Evolutionary conservation across 1,140 invertebrate genomes (phyloP).

Genomic region (Frieseomelitta varia): DNA sequence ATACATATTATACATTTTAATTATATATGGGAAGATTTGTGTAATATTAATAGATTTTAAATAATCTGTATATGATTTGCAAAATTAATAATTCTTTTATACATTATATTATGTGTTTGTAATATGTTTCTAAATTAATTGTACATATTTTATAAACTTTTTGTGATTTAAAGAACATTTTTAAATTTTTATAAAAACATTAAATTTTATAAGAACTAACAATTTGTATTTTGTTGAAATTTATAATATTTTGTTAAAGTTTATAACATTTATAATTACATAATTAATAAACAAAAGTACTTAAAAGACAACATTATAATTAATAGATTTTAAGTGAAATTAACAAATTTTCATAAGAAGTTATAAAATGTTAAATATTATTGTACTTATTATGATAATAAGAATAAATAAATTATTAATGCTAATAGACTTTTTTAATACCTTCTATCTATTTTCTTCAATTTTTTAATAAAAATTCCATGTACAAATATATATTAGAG

Average conservation of each 20-base stretch:
- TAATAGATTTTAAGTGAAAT: conserved; percentile 24
- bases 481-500: background rate
- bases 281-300: conserved; percentile 34
- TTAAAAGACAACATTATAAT: conserved; percentile 35
- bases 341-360: conserved; percentile 42
- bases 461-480: conserved; percentile 1
- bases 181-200: background rate
- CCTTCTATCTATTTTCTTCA: background rate
- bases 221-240: conserved; percentile 9
- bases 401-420: conserved; percentile 42
- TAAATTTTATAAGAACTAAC: conserved; percentile 25
- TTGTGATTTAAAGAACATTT: background rate
- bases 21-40: background rate
- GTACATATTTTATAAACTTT: conserved; percentile 13
- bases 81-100: background rate
- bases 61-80: background rate
- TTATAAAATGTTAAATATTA: conserved; percentile 42
- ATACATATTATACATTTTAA: background rate
- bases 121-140: conserved; percentile 6
- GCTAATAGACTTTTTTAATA: background rate
- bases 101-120: background rate
- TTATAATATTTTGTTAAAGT: conserved; percentile 7
- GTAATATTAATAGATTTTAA: conserved; percentile 12
- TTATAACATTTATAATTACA: background rate
- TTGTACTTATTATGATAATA: conserved; percentile 34